A percentile compares a stretch with the other conserved stretches of the same genome.
phyloP scores from a whole-genome alignment of 1,140 invertebrate genomes.

The Nasonia vitripennis region DNA sequence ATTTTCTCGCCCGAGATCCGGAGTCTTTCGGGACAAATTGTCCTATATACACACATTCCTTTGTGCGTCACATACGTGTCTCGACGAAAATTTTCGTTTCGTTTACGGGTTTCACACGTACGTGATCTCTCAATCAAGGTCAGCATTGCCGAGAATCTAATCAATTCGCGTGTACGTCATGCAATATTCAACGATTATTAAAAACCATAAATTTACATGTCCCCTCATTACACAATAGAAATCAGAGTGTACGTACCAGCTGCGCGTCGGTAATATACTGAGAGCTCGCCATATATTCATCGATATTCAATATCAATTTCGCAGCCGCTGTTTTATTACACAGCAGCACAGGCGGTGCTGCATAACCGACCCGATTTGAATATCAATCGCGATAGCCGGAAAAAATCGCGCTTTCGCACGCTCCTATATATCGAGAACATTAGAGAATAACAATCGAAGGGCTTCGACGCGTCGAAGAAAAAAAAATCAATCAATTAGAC shows the following conservation, averaged over 20 bases:
- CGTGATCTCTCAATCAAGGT: no score
- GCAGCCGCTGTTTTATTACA: constrained; percentile 22
- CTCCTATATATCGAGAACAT: background rate
- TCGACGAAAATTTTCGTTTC: no score
- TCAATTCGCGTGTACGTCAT: background rate
- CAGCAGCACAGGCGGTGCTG: background rate
- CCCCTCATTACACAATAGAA: background rate
- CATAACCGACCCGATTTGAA: constrained; percentile 34
- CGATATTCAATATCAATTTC: constrained; percentile 45
- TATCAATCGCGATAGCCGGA: constrained; percentile 35
- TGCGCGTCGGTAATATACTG: constrained; percentile 21
- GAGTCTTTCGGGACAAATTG: constrained; percentile 10
- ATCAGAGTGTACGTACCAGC: background rate
- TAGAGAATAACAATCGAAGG: background rate
- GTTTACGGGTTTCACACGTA: no score
- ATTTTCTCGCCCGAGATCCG: background rate
- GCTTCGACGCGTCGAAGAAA: background rate
- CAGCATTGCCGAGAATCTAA: no score
- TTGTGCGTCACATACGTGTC: no score
- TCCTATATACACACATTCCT: background rate
- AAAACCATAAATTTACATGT: constrained; percentile 33
- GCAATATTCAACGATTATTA: constrained; percentile 21
- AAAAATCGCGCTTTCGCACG: constrained; percentile 42
- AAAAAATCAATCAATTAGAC: constrained; percentile 50
- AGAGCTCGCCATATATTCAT: background rate